Evolutionary conservation across 2,113 vertebrate genomes (phyloP).

Genomic region (Lepus europaeus): DNA sequence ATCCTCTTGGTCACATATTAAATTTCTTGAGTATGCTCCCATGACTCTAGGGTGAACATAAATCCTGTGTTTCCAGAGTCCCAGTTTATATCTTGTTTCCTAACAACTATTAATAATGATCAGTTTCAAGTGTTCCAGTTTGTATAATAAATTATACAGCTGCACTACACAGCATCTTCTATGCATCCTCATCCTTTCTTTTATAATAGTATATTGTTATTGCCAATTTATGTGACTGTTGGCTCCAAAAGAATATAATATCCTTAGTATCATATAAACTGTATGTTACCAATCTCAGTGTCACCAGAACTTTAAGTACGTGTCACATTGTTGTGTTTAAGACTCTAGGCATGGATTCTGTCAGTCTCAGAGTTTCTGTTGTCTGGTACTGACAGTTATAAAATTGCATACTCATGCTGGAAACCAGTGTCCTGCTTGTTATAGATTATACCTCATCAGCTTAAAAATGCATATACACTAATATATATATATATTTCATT

Average conservation of each 20-base stretch:
- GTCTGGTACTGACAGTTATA: neutral
- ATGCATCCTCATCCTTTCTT: neutral
- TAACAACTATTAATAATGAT: neutral
- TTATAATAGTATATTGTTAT: neutral
- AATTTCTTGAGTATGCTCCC: neutral
- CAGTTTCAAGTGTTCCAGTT: neutral
- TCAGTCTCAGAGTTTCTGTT: neutral
- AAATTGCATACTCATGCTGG: neutral
- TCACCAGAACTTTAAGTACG: neutral
- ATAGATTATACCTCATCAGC: neutral
- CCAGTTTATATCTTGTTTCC: neutral
- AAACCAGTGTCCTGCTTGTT: neutral
- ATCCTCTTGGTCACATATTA: neutral
- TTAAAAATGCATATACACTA: neutral
- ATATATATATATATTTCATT: neutral
- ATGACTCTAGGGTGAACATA: neutral
- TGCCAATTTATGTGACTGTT: neutral
- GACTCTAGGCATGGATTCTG: neutral
- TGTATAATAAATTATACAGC: neutral
- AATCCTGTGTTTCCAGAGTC: neutral
- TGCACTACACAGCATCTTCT: neutral
- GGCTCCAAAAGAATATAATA: neutral
- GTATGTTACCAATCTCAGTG: neutral
- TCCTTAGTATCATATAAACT: neutral
- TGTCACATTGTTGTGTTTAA: neutral